These are phyloP conservation scores for Emydocephalus ijimae DNA, from an alignment of 2,113 vertebrate genomes.

Conservation along the genomic window DNA sequence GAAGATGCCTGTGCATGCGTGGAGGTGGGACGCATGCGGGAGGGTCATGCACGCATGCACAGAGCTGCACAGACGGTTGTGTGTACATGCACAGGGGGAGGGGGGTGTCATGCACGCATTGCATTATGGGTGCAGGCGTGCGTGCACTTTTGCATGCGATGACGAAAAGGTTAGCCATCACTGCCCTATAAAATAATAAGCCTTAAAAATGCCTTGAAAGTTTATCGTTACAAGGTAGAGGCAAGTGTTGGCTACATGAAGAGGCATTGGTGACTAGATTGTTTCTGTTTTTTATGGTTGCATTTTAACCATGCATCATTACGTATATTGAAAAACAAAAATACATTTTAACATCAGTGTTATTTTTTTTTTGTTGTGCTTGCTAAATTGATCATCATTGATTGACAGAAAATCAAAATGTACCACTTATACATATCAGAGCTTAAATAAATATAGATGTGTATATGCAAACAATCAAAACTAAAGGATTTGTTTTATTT, in stretches of 20 bases:
- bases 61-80: no score
- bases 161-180: no score
- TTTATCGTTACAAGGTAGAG: neutral
- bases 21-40: no score
- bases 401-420: neutral
- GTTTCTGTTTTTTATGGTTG: neutral
- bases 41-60: no score
- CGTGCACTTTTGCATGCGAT: no score
- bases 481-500: neutral
- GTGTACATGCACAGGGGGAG: no score
- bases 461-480: neutral
- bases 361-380: neutral
- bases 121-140: no score
- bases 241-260: neutral
- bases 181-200: neutral
- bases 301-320: neutral
- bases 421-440: neutral
- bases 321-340: neutral
- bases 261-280: neutral
- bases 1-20: no score
- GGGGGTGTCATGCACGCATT: no score
- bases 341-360: neutral
- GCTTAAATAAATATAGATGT: neutral
- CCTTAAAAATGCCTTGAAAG: neutral
- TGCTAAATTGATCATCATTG: neutral